A percentile compares a stretch with the other conserved stretches of the same genome.
Conservation (phyloP, 2,888 invertebrate species). For the Kryphioiulus occultus region DNA sequence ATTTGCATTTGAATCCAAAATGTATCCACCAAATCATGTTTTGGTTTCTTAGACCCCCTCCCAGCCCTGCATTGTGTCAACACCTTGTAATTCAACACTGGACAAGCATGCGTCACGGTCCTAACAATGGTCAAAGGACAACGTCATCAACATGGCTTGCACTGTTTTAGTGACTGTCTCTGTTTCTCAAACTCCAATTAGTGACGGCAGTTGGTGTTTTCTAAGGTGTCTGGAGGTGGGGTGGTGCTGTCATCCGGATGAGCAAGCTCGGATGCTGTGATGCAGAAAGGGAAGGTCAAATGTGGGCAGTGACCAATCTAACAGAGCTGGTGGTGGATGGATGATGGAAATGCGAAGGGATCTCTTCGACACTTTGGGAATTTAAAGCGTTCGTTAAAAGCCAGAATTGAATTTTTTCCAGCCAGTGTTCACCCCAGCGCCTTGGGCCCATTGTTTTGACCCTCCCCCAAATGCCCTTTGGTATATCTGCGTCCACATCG, state of each 20-base stretch:
- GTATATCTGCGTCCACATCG: not conserved
- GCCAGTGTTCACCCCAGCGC: not conserved
- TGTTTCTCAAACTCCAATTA: not conserved
- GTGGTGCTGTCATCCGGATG: not conserved
- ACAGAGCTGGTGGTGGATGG: not conserved
- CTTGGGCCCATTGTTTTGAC: not conserved
- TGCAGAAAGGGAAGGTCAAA: constrained; percentile 10
- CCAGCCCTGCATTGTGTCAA: no score
- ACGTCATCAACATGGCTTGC: no score
- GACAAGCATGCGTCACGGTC: no score
- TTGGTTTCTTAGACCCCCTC: no score
- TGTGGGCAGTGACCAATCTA: not conserved
- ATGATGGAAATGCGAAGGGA: not conserved
- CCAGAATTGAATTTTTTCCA: constrained; percentile 1
- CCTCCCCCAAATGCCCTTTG: no score
- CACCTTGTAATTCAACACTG: no score
- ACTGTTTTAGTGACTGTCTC: no score
- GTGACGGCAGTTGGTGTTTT: not conserved
- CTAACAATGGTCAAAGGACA: no score
- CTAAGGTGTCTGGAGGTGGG: not conserved
- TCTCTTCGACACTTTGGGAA: not conserved
- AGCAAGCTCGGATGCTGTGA: not conserved
- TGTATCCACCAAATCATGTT: no score
- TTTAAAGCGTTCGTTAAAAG: not conserved
- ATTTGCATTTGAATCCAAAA: no score